Evolutionary conservation across 2,888 invertebrate species (phyloP).

Genomic region (Drosophila maculinotata): DNA sequence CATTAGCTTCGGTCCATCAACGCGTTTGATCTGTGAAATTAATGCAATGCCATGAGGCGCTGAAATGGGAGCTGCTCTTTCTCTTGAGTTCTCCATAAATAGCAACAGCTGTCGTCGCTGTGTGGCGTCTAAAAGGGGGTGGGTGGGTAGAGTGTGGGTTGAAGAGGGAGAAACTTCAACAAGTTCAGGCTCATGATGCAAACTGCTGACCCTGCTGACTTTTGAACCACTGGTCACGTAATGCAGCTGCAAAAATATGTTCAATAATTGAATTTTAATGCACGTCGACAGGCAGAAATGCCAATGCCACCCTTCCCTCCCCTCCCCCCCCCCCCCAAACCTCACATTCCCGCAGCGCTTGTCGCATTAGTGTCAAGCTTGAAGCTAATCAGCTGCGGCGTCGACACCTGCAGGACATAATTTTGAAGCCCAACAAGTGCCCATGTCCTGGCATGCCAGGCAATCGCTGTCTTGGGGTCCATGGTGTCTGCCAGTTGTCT

Average conservation of each 20-base stretch:
- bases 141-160: not conserved
- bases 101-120: constrained; percentile 59
- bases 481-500: constrained; percentile 51
- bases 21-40: constrained; percentile 80
- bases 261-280: constrained; percentile 75
- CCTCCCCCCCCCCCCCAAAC: not conserved
- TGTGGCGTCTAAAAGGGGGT: not conserved
- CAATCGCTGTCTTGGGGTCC: constrained; percentile 7
- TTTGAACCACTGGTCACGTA: constrained; percentile 63
- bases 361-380: constrained; percentile 70
- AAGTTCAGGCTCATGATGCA: constrained; percentile 27
- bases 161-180: constrained; percentile 29
- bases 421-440: constrained; percentile 71
- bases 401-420: constrained; percentile 76
- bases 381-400: constrained; percentile 69
- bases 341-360: not conserved
- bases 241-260: constrained; percentile 58
- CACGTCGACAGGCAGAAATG: constrained; percentile 35
- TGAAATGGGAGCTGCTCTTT: constrained; percentile 40
- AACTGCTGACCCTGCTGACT: constrained; percentile 53
- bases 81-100: constrained; percentile 60
- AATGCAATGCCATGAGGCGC: constrained; percentile 71
- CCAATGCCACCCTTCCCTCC: not conserved
- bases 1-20: constrained; percentile 71
- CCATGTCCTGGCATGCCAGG: constrained; percentile 39